Base-by-base conservation (phyloP, 2,113 vertebrate genomes). In the Mugil cephalus region DNA sequence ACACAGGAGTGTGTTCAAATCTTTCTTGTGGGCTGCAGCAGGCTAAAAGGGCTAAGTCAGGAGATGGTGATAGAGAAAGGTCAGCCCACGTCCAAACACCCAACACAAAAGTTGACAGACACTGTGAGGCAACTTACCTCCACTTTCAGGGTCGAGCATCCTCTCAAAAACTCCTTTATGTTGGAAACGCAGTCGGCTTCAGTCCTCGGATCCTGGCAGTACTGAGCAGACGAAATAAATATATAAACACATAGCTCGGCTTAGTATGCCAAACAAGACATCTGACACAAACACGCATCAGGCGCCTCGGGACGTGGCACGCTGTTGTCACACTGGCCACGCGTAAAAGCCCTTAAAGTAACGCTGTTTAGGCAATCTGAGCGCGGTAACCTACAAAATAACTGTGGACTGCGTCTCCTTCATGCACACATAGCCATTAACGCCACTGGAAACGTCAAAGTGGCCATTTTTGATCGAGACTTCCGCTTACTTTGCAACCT, bases 81-180 rank as follows among this genome's bases (percentile, higher is more conserved):
- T 61, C 71, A 79, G 45, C 30, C 15, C 40, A 36, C 18, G 73
- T 60, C 55, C 66, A 1, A 71, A 52, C 30, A 66, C 0, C 21
- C 8, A 6, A 48, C 8, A 53, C 13, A 3, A 65, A 68, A 82
- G 24, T 80, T 59, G 17, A 54, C 14, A 39, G n/a, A 18, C 7
- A 46, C 36, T 19, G 0, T 35, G 9, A 21, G 4, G 11, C n/a
- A 69, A 78, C 96, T 96, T 94, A 98, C 98, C 96, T 99, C 96
- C 62, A 98, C 95, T 91, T 96, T 95, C 74, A 99, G 91, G 36
- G 93, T 50, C 0, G 86, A 38, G 15, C 96, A 98, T 94, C 96
- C 96, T 90, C 94, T 96, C 65, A 99, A 86, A 93, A 99, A 99
- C 88, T 97, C 96, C 66, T 85, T 92, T 81, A 98, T 96, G 72